phyloP scores from a whole-genome alignment of 2,888 invertebrate species.

The Pocota personata region DNA sequence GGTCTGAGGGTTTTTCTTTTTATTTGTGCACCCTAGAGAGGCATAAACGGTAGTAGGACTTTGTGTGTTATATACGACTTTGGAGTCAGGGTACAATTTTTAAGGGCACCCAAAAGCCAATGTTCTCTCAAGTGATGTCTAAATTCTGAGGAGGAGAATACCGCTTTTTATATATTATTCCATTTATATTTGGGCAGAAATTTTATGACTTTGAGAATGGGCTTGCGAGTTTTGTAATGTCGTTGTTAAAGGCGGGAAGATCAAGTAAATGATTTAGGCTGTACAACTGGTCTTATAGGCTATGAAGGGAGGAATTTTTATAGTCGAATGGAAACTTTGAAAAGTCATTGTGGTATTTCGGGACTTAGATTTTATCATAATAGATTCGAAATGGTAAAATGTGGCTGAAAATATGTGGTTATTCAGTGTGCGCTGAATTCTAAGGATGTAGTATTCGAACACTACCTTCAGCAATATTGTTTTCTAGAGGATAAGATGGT shows the following conservation, averaged over 20 bases:
- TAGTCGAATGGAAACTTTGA: too few species aligned
- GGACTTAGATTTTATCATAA: too few species aligned
- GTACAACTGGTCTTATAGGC: neutral
- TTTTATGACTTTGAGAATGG: conserved; percentile 38
- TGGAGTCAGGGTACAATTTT: conserved; percentile 51
- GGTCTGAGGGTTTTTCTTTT: conserved; percentile 24
- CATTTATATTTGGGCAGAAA: conserved; percentile 46
- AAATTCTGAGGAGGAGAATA: conserved; percentile 47
- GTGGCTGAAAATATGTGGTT: too few species aligned
- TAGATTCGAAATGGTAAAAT: too few species aligned
- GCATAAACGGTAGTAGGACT: conserved; percentile 64
- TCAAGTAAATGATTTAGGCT: conserved; percentile 55
- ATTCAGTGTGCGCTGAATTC: too few species aligned
- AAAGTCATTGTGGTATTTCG: too few species aligned
- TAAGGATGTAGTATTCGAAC: too few species aligned
- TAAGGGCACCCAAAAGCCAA: conserved; percentile 68
- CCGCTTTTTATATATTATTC: conserved; percentile 38
- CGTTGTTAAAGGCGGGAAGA: conserved; percentile 39
- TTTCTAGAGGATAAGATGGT: too few species aligned
- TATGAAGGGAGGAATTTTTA: neutral
- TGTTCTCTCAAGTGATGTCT: conserved; percentile 71
- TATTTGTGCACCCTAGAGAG: conserved; percentile 54
- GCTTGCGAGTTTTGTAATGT: conserved; percentile 22
- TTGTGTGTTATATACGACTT: conserved; percentile 55
- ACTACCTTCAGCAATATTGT: too few species aligned